These are phyloP conservation scores for Diplodus sargus DNA, from an alignment of 2,797 vertebrate species.

Conservation along the genomic window DNA sequence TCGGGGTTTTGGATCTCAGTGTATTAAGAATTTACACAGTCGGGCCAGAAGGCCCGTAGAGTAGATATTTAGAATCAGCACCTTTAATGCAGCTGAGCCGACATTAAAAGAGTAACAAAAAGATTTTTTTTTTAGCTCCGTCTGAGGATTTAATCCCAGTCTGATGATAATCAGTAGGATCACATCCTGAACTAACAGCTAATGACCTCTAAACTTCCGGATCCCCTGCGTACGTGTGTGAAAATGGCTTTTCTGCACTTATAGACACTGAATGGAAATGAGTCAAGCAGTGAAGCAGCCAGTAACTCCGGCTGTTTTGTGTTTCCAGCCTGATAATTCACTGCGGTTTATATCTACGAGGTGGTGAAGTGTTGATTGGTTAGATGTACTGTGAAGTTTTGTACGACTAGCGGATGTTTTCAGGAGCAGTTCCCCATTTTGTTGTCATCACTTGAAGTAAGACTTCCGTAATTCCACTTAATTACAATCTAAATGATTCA, in stretches of 20 bases:
- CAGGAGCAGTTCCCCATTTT: too few species aligned
- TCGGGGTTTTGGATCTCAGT: neutral
- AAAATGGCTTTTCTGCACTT: too few species aligned
- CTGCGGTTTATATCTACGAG: neutral
- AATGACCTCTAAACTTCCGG: neutral
- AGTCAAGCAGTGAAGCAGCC: too few species aligned
- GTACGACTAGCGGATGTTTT: too few species aligned
- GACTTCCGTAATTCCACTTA: too few species aligned
- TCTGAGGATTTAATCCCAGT: neutral
- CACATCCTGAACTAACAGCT: neutral
- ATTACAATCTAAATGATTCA: too few species aligned
- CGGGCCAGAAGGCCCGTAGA: neutral
- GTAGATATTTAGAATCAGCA: constrained; percentile 9
- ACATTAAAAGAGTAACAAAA: neutral
- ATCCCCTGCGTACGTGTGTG: too few species aligned
- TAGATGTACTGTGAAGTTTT: too few species aligned
- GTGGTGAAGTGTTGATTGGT: neutral
- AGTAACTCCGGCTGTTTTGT: too few species aligned
- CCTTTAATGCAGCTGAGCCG: constrained; percentile 9
- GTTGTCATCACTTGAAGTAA: too few species aligned
- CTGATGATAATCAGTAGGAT: neutral
- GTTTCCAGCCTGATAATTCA: neutral
- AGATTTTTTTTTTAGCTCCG: neutral
- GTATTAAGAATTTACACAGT: neutral
- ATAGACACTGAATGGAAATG: too few species aligned